A percentile compares a stretch with the other conserved stretches of the same genome.
Conservation (phyloP, 2,888 invertebrate genomes). For the Capitulum mitella region DNA sequence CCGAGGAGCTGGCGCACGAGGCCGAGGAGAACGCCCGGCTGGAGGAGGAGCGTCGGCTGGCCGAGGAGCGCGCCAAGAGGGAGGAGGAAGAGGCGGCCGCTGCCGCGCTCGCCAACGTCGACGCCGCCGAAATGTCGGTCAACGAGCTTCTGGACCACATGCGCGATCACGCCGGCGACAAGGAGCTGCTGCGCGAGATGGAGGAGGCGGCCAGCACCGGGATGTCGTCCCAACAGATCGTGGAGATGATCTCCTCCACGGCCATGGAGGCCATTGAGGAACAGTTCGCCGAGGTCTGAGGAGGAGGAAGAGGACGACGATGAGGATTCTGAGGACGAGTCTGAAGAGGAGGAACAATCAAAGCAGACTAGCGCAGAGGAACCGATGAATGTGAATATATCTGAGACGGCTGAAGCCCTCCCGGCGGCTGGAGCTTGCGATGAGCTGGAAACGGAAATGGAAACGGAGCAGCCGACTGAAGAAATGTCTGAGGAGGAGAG, state of each 20-base stretch:
- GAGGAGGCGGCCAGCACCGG: constrained; percentile 29
- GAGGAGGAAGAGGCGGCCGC: constrained; percentile 32
- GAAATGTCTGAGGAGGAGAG: not conserved
- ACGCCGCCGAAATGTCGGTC: constrained; percentile 32
- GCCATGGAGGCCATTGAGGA: constrained; percentile 28
- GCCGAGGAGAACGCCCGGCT: constrained; percentile 42
- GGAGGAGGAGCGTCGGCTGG: constrained; percentile 41
- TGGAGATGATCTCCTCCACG: not conserved
- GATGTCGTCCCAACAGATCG: constrained; percentile 21
- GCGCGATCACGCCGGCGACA: constrained; percentile 32
- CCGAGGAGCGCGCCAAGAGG: constrained; percentile 29
- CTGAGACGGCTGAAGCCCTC: not conserved
- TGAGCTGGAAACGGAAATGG: not conserved
- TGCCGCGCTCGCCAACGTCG: constrained; percentile 30
- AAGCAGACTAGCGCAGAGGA: constrained; percentile 42
- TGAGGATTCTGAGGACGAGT: not conserved
- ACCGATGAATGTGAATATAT: not conserved
- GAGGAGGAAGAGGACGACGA: not conserved
- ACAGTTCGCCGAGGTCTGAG: constrained; percentile 42
- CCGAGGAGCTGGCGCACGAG: constrained; percentile 56
- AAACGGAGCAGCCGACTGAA: not conserved
- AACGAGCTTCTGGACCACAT: constrained; percentile 34
- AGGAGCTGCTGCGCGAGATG: constrained; percentile 32
- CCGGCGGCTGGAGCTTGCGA: too few relatives aligned
- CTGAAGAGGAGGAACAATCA: not conserved